A percentile compares a stretch with the other conserved stretches of the same genome.
Evolutionary conservation across 2,888 invertebrate genomes (phyloP).

Genomic region (Hololepta plana): DNA sequence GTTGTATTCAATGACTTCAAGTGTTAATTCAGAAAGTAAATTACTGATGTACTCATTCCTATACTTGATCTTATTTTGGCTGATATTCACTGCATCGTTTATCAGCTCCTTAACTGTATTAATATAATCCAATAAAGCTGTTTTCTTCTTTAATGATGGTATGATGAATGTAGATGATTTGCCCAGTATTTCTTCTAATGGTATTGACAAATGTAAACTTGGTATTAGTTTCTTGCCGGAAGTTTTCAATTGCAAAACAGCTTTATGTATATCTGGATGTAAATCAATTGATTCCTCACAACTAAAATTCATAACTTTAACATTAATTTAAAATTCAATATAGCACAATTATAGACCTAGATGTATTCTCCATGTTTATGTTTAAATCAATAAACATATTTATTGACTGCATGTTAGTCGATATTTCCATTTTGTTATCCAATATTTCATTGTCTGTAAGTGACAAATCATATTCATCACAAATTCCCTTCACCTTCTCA

Average conservation of each 20-base stretch:
- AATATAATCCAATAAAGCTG: slow-evolving; percentile 36
- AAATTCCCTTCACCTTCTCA: slow-evolving; percentile 10
- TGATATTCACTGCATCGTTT: slow-evolving; percentile 29
- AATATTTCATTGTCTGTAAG: slow-evolving; percentile 29
- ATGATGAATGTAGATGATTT: slow-evolving; percentile 24
- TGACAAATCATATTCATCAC: slow-evolving; percentile 45
- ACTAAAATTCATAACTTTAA: too few relatives aligned
- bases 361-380: too few relatives aligned
- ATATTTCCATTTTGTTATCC: too few relatives aligned
- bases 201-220: slow-evolving; percentile 30
- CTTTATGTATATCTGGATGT: slow-evolving; percentile 14
- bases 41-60: slow-evolving; percentile 29
- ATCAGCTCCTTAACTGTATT: slow-evolving; percentile 33
- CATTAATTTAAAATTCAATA: too few relatives aligned
- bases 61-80: slow-evolving; percentile 21
- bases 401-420: too few relatives aligned
- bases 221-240: slow-evolving; percentile 21
- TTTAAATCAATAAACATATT: too few relatives aligned
- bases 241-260: slow-evolving; percentile 16
- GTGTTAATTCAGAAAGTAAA: slow-evolving; percentile 25
- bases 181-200: slow-evolving; percentile 31
- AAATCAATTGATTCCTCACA: too few relatives aligned
- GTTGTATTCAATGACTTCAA: slow-evolving; percentile 32
- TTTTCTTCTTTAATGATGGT: slow-evolving; percentile 26
- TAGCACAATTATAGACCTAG: too few relatives aligned